phyloP scores from a whole-genome alignment of 1,140 invertebrate genomes.

The Tetramorium alpestre region DNA sequence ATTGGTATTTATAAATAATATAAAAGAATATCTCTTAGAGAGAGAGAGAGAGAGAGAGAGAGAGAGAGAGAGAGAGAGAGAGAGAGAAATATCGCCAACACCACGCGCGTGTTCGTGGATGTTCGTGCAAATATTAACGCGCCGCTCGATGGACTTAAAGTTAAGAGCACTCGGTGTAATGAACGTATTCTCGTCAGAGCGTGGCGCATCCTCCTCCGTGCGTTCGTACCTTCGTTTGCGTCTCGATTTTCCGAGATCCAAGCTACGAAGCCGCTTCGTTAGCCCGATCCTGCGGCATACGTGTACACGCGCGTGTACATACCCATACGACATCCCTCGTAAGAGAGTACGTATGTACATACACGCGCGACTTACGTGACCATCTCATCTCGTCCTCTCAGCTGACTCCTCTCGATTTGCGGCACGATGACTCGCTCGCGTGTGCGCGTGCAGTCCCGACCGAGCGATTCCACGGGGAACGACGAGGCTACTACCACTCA shows the following conservation, averaged over 20 bases:
- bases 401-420: conserved; percentile 40
- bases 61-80: not conserved
- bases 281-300: conserved; percentile 14
- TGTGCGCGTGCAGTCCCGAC: conserved; percentile 45
- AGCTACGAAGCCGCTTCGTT: not conserved
- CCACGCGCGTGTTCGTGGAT: not conserved
- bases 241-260: conserved; percentile 21
- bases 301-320: not conserved
- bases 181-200: not conserved
- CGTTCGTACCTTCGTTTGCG: not conserved
- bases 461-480: conserved; percentile 44
- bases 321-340: conserved; percentile 26
- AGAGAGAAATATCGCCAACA: not conserved
- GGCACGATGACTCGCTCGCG: conserved; percentile 52
- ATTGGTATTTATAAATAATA: not conserved
- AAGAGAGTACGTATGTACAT: not conserved
- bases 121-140: not conserved
- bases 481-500: conserved; percentile 60
- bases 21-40: not conserved
- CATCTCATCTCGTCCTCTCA: conserved; percentile 62
- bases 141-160: not conserved
- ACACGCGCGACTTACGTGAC: conserved; percentile 46
- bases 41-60: not conserved
- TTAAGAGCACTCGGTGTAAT: not conserved
- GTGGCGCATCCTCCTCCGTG: not conserved